Evolutionary conservation across 2,888 invertebrate species (phyloP).

Genomic region (Cryptocheilus praepositus): DNA sequence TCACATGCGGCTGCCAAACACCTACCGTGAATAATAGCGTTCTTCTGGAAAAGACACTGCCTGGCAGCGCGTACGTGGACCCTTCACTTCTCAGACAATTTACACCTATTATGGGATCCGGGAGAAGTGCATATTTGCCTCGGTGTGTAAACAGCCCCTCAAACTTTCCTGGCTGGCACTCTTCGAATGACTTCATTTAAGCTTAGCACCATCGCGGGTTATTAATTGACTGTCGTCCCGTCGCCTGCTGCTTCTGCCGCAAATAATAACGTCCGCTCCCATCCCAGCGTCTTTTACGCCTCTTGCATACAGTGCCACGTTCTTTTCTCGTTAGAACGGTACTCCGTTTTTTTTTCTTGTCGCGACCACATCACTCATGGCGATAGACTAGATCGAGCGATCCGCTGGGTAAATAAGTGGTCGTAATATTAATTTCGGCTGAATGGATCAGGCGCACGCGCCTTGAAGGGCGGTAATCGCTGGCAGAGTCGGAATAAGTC

Average conservation of each 20-base stretch:
- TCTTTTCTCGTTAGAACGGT: conserved; percentile 43
- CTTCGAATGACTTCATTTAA: too few relatives aligned
- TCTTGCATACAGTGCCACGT: not conserved
- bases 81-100: too few relatives aligned
- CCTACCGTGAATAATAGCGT: conserved; percentile 43
- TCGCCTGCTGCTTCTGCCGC: too few relatives aligned
- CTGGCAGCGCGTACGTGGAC: too few relatives aligned
- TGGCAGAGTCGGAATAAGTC: not conserved
- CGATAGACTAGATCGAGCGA: not conserved
- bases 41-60: not conserved
- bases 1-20: conserved; percentile 18
- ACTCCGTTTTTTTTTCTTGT: conserved; percentile 30
- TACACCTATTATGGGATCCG: too few relatives aligned
- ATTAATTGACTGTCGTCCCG: too few relatives aligned
- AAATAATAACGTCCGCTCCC: too few relatives aligned
- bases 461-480: not conserved
- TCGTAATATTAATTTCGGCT: not conserved
- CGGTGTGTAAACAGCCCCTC: too few relatives aligned
- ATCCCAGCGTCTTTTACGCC: not conserved
- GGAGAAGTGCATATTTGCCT: too few relatives aligned
- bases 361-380: not conserved
- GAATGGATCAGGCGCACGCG: not conserved
- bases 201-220: too few relatives aligned
- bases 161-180: too few relatives aligned
- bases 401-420: not conserved